A percentile compares a stretch with the other conserved stretches of the same genome.
phyloP scores from a whole-genome alignment of 2,113 vertebrate genomes.

The Fukomys damarensis region DNA sequence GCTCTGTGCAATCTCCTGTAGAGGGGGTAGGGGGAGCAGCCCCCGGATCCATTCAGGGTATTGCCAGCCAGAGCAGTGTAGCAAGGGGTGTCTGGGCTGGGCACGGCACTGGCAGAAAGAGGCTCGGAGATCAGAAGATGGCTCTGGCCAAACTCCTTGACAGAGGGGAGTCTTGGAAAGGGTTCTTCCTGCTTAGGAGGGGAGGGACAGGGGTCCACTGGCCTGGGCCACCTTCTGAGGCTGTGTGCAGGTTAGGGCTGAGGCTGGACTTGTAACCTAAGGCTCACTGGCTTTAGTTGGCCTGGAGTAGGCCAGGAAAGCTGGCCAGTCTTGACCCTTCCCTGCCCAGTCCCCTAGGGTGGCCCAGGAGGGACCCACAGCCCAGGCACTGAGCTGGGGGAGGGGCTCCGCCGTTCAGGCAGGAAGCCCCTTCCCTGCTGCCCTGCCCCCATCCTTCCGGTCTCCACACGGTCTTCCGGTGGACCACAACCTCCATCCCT shows the following conservation, averaged over 20 bases:
- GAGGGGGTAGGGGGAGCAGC: neutral
- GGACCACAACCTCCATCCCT: neutral
- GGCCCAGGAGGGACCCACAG: neutral
- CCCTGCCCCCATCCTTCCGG: neutral
- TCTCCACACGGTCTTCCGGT: no score
- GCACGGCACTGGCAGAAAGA: fast-evolving
- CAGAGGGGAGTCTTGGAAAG: no score
- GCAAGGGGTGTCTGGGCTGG: neutral
- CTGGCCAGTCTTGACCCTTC: neutral
- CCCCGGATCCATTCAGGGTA: neutral
- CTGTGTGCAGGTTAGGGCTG: no score
- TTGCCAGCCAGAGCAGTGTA: neutral
- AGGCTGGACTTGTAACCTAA: neutral
- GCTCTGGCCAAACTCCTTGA: neutral
- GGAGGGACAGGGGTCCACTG: neutral
- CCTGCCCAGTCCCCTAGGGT: neutral
- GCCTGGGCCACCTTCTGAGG: neutral
- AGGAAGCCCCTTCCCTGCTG: neutral
- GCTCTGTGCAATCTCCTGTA: neutral
- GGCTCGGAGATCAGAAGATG: fast-evolving
- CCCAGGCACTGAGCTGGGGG: neutral
- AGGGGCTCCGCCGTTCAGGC: neutral
- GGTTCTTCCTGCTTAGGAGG: neutral
- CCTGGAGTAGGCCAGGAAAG: neutral
- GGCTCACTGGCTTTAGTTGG: neutral